Percentiles rank a stretch among this genome's conserved stretches.
These are phyloP conservation scores for Stictocephala bisonia DNA, from an alignment of 2,888 invertebrate species.

Conservation along the genomic window DNA sequence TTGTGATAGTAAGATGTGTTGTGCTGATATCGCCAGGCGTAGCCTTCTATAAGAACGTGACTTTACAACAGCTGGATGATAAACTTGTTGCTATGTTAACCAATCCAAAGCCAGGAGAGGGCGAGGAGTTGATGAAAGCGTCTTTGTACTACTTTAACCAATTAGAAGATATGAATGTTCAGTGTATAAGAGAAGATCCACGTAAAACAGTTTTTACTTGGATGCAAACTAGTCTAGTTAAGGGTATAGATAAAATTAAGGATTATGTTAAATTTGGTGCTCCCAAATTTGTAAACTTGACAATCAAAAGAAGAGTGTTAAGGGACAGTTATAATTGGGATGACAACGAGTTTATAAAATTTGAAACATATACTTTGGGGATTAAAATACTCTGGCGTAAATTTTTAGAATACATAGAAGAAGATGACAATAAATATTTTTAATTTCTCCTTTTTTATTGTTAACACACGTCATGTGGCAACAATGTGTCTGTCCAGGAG, in stretches of 20 bases:
- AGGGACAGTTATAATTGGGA: conserved; percentile 5
- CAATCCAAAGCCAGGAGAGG: neutral
- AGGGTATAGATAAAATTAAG: neutral
- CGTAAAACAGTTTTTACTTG: neutral
- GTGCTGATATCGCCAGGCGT: neutral
- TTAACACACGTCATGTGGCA: no score
- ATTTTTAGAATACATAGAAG: conserved; percentile 2
- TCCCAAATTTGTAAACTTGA: conserved; percentile 7
- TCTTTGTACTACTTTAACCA: neutral
- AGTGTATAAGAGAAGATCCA: neutral
- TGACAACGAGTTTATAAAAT: conserved; percentile 8
- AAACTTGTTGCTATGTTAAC: conserved; percentile 11
- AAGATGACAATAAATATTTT: no score
- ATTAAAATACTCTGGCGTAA: conserved; percentile 5
- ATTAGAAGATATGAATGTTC: neutral
- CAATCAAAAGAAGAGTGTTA: neutral
- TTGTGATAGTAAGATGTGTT: neutral
- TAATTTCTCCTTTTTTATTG: no score
- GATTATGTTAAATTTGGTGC: neutral
- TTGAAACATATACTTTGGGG: neutral
- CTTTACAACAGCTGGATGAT: neutral
- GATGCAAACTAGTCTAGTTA: neutral
- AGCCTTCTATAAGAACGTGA: neutral
- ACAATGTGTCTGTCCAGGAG: no score
- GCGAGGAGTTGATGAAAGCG: neutral